These are phyloP conservation scores for Triops longicaudatus DNA, from an alignment of 1,140 invertebrate genomes.

Conservation along the genomic window DNA sequence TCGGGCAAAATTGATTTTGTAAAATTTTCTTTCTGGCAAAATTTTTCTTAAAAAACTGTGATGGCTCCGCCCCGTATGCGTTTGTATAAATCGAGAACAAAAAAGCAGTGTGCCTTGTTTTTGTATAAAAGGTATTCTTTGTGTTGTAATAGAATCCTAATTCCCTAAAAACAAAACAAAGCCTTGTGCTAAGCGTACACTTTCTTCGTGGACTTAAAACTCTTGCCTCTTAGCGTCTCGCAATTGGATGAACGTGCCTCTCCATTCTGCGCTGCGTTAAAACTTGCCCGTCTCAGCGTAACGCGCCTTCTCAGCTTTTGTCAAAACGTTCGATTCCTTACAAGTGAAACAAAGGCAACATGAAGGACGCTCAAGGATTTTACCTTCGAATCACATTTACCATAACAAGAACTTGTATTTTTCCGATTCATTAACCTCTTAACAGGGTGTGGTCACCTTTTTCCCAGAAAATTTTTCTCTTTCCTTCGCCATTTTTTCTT, in stretches of 20 bases:
- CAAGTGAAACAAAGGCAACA: background rate
- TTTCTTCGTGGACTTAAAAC: background rate
- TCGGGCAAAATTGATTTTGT: background rate
- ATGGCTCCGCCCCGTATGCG: background rate
- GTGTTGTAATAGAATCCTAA: slow-evolving; percentile 13
- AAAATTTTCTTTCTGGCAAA: background rate
- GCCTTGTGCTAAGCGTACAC: background rate
- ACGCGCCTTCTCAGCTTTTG: too few relatives aligned
- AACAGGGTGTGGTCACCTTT: background rate
- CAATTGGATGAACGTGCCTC: too few relatives aligned
- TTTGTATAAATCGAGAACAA: background rate
- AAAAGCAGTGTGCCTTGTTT: slow-evolving; percentile 5
- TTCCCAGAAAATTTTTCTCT: too few relatives aligned
- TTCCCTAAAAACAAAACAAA: background rate
- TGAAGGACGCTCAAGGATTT: background rate
- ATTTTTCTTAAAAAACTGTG: background rate
- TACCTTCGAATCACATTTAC: background rate
- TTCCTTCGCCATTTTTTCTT: too few relatives aligned
- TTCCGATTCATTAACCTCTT: background rate
- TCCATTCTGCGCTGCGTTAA: too few relatives aligned
- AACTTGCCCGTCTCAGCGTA: too few relatives aligned
- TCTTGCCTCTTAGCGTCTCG: background rate
- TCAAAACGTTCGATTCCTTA: too few relatives aligned
- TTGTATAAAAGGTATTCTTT: background rate
- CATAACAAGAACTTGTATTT: background rate